Evolutionary conservation across 1,140 invertebrate species (phyloP).

Genomic region (Phthorimaea operculella): DNA sequence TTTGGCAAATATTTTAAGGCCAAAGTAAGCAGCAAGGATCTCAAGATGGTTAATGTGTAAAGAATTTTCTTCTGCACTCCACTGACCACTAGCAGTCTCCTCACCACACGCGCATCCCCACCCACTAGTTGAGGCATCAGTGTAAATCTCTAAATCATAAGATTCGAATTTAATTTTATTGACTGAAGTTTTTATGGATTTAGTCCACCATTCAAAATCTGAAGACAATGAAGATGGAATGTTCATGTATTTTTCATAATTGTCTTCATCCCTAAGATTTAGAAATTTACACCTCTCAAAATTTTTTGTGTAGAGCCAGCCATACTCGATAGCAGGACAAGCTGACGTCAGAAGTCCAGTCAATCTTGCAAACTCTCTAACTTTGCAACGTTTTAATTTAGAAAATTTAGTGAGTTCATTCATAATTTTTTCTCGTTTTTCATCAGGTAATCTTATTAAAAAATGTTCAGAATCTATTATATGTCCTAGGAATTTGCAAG

Average conservation of each 20-base stretch:
- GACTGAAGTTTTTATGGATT: constrained; percentile 1
- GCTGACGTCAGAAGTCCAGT: constrained; percentile 6
- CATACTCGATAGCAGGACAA: constrained; percentile 10
- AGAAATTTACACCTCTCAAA: constrained; percentile 9
- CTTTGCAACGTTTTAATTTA: constrained; percentile 9
- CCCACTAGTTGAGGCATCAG: constrained; percentile 7
- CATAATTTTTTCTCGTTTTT: constrained; percentile 3
- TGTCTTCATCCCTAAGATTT: constrained; percentile 4
- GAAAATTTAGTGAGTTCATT: not conserved
- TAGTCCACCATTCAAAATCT: constrained; percentile 10
- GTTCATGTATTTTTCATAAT: constrained; percentile 10
- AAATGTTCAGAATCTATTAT: constrained; percentile 8
- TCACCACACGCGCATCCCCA: not conserved
- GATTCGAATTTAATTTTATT: constrained; percentile 4
- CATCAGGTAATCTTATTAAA: constrained; percentile 2
- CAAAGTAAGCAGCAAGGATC: not conserved
- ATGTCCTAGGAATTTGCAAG: constrained; percentile 4
- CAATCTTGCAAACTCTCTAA: constrained; percentile 9
- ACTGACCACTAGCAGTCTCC: constrained; percentile 2
- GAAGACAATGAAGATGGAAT: too few relatives aligned
- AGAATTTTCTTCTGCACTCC: not conserved
- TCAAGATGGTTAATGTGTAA: not conserved
- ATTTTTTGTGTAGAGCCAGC: constrained; percentile 10
- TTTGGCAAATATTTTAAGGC: not conserved
- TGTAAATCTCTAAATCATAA: constrained; percentile 5